Base-by-base conservation (phyloP, 2,113 vertebrate species). In the Misgurnus anguillicaudatus region DNA sequence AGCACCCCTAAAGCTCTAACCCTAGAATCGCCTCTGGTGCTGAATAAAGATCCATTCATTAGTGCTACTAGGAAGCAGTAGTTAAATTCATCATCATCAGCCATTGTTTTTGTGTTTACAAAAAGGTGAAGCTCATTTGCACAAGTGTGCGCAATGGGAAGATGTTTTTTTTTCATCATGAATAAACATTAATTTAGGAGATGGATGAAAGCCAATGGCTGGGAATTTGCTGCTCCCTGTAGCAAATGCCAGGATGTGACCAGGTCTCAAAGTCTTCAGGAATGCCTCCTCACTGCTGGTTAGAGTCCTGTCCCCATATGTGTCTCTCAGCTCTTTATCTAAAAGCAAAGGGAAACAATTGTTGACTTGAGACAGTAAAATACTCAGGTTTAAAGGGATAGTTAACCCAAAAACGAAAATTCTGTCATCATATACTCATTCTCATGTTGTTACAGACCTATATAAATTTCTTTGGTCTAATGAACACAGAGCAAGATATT, bases 151-250 rank as follows among this genome's bases (percentile, higher is more conserved):
- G 69, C 31, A 73, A 73, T 39, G 10, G 78, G 78, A 55, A 39
- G 24, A 38, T 55, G 55, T 48, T 70, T 79, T 24, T n/a, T 55
- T 72, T 16, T 70, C 68, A 64, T 72, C 57, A 73, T 73, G 66
- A 19, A 67, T 19, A 80, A 80, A 80, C 1, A 19, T 62, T 21
- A 61, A 42, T 66, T 78, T 66, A 2, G 68, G 67, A 80, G 17
- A 16, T 62, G 58, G 78, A 61, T 47, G 55, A 71, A 80, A 80
- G n/a, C 78, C 57, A 16, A 72, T n/a, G 3, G 68, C 68, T 48
- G 78, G 68, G 51, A 80, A 24, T 80, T 70, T 80, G 58, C 78
- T 72, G 66, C 68, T 80, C 36, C 68, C 57, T 45, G 78, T 80
- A 21, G 48, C 62, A 75, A 80, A 80, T 4, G 60, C 61, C 19